Percentiles rank a stretch among this genome's conserved stretches.
Evolutionary conservation across 2,888 invertebrate species (phyloP).

Genomic region (Linyphia triangularis): DNA sequence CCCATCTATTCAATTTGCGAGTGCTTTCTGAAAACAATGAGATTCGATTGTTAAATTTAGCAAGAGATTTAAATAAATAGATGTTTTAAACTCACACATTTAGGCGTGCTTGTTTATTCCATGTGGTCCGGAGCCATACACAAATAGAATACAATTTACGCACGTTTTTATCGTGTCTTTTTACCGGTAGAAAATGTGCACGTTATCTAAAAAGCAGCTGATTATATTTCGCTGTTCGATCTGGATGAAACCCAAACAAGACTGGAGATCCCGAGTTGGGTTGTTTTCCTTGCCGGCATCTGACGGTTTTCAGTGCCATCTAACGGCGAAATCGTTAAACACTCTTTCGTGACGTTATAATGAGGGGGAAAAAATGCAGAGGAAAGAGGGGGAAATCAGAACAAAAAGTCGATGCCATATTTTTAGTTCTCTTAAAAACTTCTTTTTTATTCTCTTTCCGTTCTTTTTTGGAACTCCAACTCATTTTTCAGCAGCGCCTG

Average conservation of each 20-base stretch:
- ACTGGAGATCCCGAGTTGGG: not conserved
- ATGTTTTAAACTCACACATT: conserved; percentile 50
- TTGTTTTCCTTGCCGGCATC: not conserved
- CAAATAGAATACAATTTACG: not conserved
- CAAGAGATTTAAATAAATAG: not conserved
- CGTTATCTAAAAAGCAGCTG: conserved; percentile 22
- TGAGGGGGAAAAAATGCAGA: not conserved
- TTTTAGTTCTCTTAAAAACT: conserved; percentile 54
- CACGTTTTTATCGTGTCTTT: conserved; percentile 21
- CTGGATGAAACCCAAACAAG: conserved; percentile 57
- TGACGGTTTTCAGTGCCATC: conserved; percentile 40
- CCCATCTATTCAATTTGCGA: not conserved
- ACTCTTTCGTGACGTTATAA: not conserved
- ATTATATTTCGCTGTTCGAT: conserved; percentile 7
- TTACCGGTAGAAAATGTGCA: conserved; percentile 11
- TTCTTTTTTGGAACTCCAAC: not conserved
- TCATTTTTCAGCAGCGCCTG: conserved; percentile 62
- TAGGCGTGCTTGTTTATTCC: conserved; percentile 31
- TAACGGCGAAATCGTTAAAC: conserved; percentile 18
- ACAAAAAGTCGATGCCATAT: conserved; percentile 70
- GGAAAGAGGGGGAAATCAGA: conserved; percentile 39
- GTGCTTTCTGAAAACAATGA: not conserved
- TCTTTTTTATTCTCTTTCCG: conserved; percentile 12
- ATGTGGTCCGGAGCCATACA: not conserved
- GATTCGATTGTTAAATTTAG: not conserved